Evolutionary conservation across 2,888 invertebrate species (phyloP).

Genomic region (Incurvaria masculella): DNA sequence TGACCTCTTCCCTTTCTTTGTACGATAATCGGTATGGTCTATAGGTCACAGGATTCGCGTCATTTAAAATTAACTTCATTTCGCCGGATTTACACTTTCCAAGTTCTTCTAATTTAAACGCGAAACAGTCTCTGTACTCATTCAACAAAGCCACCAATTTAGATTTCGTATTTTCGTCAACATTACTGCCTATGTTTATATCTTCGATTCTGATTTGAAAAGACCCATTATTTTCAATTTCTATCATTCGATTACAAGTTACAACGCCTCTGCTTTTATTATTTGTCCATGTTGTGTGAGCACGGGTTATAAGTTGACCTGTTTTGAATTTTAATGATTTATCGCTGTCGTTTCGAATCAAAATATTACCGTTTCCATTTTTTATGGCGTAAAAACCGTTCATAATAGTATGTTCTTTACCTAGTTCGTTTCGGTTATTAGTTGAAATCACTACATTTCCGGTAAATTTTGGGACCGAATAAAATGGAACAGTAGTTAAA

Average conservation of each 20-base stretch:
- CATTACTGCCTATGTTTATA: not conserved
- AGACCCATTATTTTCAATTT: not conserved
- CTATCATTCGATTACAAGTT: not conserved
- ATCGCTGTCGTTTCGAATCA: not conserved
- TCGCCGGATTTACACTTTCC: conserved; percentile 7
- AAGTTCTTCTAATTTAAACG: conserved; percentile 8
- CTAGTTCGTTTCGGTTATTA: not conserved
- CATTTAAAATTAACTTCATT: conserved; percentile 7
- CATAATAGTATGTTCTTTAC: not conserved
- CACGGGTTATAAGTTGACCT: not conserved
- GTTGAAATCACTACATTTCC: not conserved
- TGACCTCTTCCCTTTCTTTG: conserved; percentile 9
- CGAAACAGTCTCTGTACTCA: conserved; percentile 11
- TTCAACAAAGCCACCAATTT: conserved; percentile 4
- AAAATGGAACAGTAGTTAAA: not conserved
- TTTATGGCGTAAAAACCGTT: not conserved
- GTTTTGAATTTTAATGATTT: not conserved
- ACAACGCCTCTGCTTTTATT: not conserved
- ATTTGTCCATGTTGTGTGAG: not conserved
- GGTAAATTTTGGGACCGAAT: not conserved
- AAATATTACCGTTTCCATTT: not conserved
- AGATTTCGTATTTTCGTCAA: conserved; percentile 4
- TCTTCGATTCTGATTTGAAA: not conserved
- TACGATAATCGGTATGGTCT: conserved; percentile 11
- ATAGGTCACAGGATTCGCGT: conserved; percentile 9